Base-by-base conservation (phyloP, 2,113 vertebrate species). In the Ochotona curzoniae region DNA sequence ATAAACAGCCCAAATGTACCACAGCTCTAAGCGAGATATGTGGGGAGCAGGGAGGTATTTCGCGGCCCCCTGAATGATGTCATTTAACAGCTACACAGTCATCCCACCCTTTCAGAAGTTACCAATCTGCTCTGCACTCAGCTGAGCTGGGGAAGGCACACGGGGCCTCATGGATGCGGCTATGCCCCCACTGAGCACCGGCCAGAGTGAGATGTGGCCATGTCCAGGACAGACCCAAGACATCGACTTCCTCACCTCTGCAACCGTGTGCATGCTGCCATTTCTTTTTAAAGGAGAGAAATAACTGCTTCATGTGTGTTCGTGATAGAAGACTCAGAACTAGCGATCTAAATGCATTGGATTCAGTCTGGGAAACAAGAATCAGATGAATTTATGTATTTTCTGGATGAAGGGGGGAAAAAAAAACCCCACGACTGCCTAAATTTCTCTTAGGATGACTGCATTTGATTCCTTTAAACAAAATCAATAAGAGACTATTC, bases 401-500 rank as follows among this genome's bases (percentile, higher is more conserved):
- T 89, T 91, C 49, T 8, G 5, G 51, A 80, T 70, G 25, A 70
- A 60, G 66, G 35, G 75, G 66, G 35, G 75, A 32, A 67, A 51
- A 66, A 70, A 89, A 85, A 91, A 75, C 88, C 88, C 38, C 89
- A 76, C 76, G 38, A 73, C 18, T 12, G 38, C 69, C 86, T 51
- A 87, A 90, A 83, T 86, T 93, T 93, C 89, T 96, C 94, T 91
- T 81, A 95, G 91, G 89, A 93, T 96, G 95, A 87, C 71, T 96
- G 91, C 90, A 49, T 95, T 91, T 66, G 83, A 70, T 94, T 92
- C 73, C 79, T 87, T 97, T 89, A 93, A 92, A 88, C 85, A 95
- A 94, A 95, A 96, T 95, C 96, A 93, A 51, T 96, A 60, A 87
- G 38, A 89, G 44, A 91, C 60, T 73, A 76, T 76, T 94, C 88